Evolutionary conservation across 2,797 vertebrate genomes (phyloP), one percentile per base, ranked within the genome.

Genomic region (Pangasius mekongensis): DNA sequence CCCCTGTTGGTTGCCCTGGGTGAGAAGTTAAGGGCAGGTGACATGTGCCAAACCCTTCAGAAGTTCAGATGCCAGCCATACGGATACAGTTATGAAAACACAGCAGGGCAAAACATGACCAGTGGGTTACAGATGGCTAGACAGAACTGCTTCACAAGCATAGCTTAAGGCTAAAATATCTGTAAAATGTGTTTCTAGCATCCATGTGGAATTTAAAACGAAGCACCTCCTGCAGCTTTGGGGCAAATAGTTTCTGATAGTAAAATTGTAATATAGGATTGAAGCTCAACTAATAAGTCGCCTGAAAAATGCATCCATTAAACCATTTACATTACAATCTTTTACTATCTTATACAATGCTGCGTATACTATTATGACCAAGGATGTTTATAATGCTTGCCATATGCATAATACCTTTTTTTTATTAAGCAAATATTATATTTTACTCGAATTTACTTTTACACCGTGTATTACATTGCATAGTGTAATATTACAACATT

Each of bases 41-140:
- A 92, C 93, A 92, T 93, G 92, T 91, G 93, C 39, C 83, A 80
- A 93, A 92, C 16, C 62, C 30, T 58, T 88, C 22, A 87, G 86
- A 91, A 92, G 92, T 93, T 93, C 92, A 94, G 90, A 94, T 93
- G 89, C 18, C 58, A 13, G 88, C 82, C 95, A 95, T 94, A 93
- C 95, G 95, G 94, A 95, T 88, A 89, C 91, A 91, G 92, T 96
- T 96, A 96, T 92, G 66, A 90, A 92, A 91, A 87, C 91, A 88
- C 91, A 86, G 89, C 47, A 66, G 87, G 92, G 92, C 92, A 76
- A 86, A 58, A 83, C 84, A 36, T 85, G 88, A 94, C 91, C 91
- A 89, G 89, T 90, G 87, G 56, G 62, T 87, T 94, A 92, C 91
- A 83, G 90, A 90, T 87, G 67, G 89, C 92, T 89, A 93, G 88